Conservation (phyloP, 2,888 invertebrate species). For the Ochlodes sylvanus region DNA sequence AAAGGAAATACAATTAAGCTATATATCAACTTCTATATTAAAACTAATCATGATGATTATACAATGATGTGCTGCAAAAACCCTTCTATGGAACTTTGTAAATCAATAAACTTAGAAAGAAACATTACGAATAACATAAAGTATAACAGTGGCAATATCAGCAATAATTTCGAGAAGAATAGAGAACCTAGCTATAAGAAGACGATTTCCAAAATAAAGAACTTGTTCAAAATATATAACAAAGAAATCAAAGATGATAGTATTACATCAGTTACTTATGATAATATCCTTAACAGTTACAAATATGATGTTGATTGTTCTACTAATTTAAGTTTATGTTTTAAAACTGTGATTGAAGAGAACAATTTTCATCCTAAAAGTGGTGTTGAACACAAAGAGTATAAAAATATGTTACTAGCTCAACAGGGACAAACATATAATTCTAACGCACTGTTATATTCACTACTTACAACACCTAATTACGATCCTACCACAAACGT, state of each 20-base stretch:
- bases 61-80: constrained; percentile 41
- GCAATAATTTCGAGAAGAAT: not conserved
- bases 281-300: not conserved
- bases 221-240: constrained; percentile 55
- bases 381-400: not conserved
- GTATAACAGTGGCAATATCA: not conserved
- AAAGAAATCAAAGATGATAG: constrained; percentile 43
- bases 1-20: constrained; percentile 63
- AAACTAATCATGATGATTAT: constrained; percentile 53
- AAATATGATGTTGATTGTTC: constrained; percentile 4
- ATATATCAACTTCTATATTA: constrained; percentile 61
- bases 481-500: not conserved
- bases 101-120: not conserved
- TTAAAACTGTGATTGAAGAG: constrained; percentile 14
- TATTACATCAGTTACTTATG: not conserved
- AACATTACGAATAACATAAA: not conserved
- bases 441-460: not conserved
- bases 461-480: not conserved
- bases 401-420: not conserved
- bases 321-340: constrained; percentile 9
- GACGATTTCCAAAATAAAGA: constrained; percentile 57
- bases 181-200: constrained; percentile 47
- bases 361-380: not conserved
- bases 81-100: not conserved
- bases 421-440: not conserved